Evolutionary conservation across 2,797 vertebrate genomes (phyloP).

Genomic region (Oreonectes daqikongensis): DNA sequence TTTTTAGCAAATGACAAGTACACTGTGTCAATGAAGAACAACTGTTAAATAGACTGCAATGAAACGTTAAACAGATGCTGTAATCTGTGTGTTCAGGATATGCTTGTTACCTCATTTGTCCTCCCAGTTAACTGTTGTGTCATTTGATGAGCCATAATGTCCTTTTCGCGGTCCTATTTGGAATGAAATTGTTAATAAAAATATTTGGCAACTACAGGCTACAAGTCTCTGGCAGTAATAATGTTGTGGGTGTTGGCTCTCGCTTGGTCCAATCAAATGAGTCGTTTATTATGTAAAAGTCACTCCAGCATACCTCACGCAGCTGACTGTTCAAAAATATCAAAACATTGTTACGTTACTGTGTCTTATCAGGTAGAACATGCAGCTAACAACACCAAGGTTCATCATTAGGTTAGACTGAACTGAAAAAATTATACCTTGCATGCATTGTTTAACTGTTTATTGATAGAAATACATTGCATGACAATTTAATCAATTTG

Average conservation of each 20-base stretch:
- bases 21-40: background rate
- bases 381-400: background rate
- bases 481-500: background rate
- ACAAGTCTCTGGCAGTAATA: slow-evolving; percentile 2
- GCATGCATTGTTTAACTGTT: too few species aligned
- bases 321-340: slow-evolving; percentile 31
- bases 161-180: slow-evolving; percentile 34
- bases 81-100: background rate
- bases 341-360: slow-evolving; percentile 8
- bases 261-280: slow-evolving; percentile 10
- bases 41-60: background rate
- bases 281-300: slow-evolving; percentile 15
- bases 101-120: slow-evolving; percentile 4
- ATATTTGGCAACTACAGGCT: slow-evolving; percentile 15
- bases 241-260: slow-evolving; percentile 23
- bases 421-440: too few species aligned
- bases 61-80: background rate
- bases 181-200: slow-evolving; percentile 37
- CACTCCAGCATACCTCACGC: background rate
- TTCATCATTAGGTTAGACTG: too few species aligned
- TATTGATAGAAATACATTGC: background rate
- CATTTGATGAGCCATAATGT: background rate
- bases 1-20: background rate
- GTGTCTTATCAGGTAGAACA: background rate
- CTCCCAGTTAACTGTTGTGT: background rate